A percentile compares a stretch with the other conserved stretches of the same genome.
phyloP scores from a whole-genome alignment of 2,113 vertebrate genomes.

The Puffinus mauretanicus region DNA sequence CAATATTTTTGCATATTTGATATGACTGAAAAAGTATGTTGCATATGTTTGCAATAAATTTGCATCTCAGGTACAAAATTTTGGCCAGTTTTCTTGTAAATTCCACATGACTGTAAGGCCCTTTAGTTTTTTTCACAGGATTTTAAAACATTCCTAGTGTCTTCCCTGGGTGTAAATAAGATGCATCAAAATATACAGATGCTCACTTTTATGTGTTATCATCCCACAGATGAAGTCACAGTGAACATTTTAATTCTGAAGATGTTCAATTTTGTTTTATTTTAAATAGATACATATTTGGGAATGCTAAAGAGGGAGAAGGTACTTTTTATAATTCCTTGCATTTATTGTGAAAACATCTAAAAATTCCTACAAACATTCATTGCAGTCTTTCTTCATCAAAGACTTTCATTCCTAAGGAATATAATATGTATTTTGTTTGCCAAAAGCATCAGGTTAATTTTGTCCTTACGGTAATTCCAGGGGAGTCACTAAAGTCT shows the following conservation, averaged over 20 bases:
- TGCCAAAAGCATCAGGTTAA: neutral
- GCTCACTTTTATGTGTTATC: neutral
- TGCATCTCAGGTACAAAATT: neutral
- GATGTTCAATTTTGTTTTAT: neutral
- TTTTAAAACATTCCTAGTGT: neutral
- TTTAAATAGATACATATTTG: neutral
- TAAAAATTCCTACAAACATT: neutral
- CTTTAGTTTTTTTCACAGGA: neutral
- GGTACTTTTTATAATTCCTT: neutral
- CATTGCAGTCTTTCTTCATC: neutral
- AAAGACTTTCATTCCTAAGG: neutral
- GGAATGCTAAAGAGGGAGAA: neutral
- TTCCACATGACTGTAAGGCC: neutral
- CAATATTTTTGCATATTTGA: conserved; percentile 4
- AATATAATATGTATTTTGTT: neutral
- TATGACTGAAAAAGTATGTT: neutral
- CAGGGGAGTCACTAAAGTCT: neutral
- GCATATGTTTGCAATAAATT: neutral
- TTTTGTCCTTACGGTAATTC: neutral
- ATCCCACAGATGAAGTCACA: neutral
- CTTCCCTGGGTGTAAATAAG: neutral
- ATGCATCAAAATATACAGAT: neutral
- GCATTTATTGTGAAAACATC: neutral
- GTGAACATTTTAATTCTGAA: neutral
- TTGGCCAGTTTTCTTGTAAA: neutral